Percentiles rank a stretch among this genome's conserved stretches.
phyloP scores from a whole-genome alignment of 2,888 invertebrate genomes.

The Synergus japonicus region DNA sequence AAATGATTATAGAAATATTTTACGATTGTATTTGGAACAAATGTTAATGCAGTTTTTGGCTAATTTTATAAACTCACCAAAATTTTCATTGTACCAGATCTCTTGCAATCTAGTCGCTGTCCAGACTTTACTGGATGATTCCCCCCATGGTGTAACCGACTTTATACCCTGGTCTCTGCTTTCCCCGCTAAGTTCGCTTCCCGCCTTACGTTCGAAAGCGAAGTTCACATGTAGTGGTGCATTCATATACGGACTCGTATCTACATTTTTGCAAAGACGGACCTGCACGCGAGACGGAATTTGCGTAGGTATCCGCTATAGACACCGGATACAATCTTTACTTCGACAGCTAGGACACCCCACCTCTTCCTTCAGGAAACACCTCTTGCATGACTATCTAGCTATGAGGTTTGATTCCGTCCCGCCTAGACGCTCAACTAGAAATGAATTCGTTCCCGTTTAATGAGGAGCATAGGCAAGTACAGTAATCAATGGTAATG shows the following conservation, averaged over 20 bases:
- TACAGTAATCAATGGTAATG: slow-evolving; percentile 7
- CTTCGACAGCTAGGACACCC: slow-evolving; percentile 50
- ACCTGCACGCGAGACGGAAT: slow-evolving; percentile 49
- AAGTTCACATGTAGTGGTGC: slow-evolving; percentile 66
- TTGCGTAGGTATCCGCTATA: slow-evolving; percentile 51
- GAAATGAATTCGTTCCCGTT: slow-evolving; percentile 30
- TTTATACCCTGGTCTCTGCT: slow-evolving; percentile 75
- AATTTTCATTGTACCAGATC: slow-evolving; percentile 70
- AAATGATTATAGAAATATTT: background rate
- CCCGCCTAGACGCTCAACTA: background rate
- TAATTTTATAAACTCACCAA: slow-evolving; percentile 66
- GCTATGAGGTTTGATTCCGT: slow-evolving; percentile 30
- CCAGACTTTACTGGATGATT: slow-evolving; percentile 75
- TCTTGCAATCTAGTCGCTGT: slow-evolving; percentile 66
- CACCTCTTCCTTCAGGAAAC: slow-evolving; percentile 48
- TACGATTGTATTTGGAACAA: background rate
- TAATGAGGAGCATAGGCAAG: slow-evolving; percentile 6
- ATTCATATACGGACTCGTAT: slow-evolving; percentile 50
- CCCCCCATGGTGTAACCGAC: slow-evolving; percentile 70
- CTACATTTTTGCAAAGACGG: slow-evolving; percentile 59
- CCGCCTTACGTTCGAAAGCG: slow-evolving; percentile 71
- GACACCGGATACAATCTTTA: slow-evolving; percentile 55
- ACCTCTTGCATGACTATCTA: slow-evolving; percentile 55
- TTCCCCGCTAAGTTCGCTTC: slow-evolving; percentile 70
- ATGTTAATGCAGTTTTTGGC: background rate